Base-by-base conservation (phyloP, 2,113 vertebrate genomes). In the Galeopterus variegatus region DNA sequence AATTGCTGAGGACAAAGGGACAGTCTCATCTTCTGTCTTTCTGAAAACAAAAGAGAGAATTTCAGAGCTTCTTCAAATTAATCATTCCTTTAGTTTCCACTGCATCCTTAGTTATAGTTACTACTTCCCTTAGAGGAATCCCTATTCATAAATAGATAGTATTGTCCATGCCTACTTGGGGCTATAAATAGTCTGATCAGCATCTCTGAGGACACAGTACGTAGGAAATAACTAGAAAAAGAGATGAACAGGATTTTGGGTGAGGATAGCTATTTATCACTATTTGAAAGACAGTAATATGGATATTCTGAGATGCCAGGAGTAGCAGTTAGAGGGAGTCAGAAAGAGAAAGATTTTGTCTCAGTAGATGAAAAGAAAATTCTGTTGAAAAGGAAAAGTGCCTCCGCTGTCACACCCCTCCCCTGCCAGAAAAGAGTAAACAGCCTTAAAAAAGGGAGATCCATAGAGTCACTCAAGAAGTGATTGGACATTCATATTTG, bases 331-430 rank as follows among this genome's bases (percentile, higher is more conserved):
- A 67, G 79, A 60, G 12, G 10, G 26, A 62, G 48, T 26, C 58
- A 36, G 54, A 80, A 8, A 8, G 11, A 65, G 6, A 5, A 13
- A 54, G 48, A 72, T 81, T 88, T 90, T 94, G 33, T 50, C 64
- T 64, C 28, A 24, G 23, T 31, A 52, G n/a, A 26, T 6, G 87
- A 65, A 92, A 52, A 73, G 3, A 54, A 85, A 81, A 85, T 3
- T 41, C 41, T 41, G 41, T 41, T 6, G 87, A 65, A 92, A 52
- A 73, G 3, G 48, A 85, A 81, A 85, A 92, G 17, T 60, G 2
- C 4, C 41, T 83, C 50, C 7, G 1, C 14, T 1, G 31, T 58
- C 50, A 50, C 0, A 82, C 0, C 4, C 18, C 1, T 52, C 19
- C 13, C 9, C 19, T 80, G 26, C 5, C 50, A 1, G 17, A 28